Conservation (phyloP, 2,888 invertebrate genomes). For the Phrixothrix hirtus region DNA sequence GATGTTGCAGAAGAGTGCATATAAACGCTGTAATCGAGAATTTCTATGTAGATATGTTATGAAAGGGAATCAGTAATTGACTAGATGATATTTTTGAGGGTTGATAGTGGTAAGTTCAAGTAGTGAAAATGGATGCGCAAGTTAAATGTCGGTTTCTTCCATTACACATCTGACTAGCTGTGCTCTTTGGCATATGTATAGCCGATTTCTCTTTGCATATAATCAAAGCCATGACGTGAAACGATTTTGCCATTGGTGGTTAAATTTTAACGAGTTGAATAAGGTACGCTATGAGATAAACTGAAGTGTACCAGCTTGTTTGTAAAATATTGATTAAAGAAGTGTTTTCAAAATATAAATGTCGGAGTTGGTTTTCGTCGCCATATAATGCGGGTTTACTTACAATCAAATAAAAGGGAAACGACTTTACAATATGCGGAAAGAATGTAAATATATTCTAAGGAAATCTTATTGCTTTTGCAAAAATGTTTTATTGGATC, state of each 20-base stretch:
- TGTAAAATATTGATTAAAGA: conserved; percentile 22
- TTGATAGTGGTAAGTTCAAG: conserved; percentile 13
- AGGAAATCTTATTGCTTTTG: conserved; percentile 35
- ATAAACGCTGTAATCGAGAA: neutral
- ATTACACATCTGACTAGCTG: conserved; percentile 16
- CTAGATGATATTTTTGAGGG: conserved; percentile 34
- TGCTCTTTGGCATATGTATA: conserved; percentile 31
- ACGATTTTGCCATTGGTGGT: conserved; percentile 31
- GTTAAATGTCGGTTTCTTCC: conserved; percentile 7
- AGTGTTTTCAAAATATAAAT: conserved; percentile 3
- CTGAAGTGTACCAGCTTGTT: conserved; percentile 17
- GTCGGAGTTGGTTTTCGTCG: conserved; percentile 7
- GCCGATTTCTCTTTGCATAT: conserved; percentile 33
- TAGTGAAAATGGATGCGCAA: conserved; percentile 4
- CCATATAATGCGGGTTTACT: conserved; percentile 5
- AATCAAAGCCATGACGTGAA: conserved; percentile 32
- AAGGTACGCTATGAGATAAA: conserved; percentile 9
- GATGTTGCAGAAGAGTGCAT: neutral
- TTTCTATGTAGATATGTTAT: conserved; percentile 25
- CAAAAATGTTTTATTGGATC: conserved; percentile 42
- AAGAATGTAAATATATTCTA: conserved; percentile 34
- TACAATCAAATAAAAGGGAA: conserved; percentile 19
- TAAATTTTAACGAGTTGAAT: conserved; percentile 27
- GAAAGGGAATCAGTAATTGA: conserved; percentile 35
- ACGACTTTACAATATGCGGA: conserved; percentile 22